These are phyloP conservation scores for Elysia crispata DNA, from an alignment of 2,888 invertebrate species.

Conservation along the genomic window DNA sequence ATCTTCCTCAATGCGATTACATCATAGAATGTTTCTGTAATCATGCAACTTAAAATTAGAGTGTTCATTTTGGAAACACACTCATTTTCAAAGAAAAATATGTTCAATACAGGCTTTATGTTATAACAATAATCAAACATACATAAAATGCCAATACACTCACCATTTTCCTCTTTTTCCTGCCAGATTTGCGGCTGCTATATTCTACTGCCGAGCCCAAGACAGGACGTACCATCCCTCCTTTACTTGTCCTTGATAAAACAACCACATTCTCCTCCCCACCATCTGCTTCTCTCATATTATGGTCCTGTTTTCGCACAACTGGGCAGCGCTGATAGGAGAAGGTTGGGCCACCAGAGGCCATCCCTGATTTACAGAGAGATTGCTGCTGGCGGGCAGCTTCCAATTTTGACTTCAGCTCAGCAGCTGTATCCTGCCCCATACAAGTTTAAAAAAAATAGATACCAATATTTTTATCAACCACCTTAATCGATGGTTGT, in stretches of 20 bases:
- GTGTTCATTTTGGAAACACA: too few relatives aligned
- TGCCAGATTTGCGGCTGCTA: constrained; percentile 53
- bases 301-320: constrained; percentile 19
- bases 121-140: too few relatives aligned
- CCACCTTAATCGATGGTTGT: constrained; percentile 93
- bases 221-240: constrained; percentile 83
- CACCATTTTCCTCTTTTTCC: too few relatives aligned
- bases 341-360: constrained; percentile 15
- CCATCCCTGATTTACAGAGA: constrained; percentile 76
- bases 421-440: constrained; percentile 81
- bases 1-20: too few relatives aligned
- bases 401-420: constrained; percentile 87
- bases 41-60: too few relatives aligned
- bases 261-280: constrained; percentile 62
- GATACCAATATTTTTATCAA: constrained; percentile 79
- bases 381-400: constrained; percentile 78
- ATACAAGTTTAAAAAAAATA: neutral
- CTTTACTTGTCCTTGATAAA: constrained; percentile 72
- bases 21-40: too few relatives aligned
- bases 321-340: constrained; percentile 34
- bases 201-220: constrained; percentile 57
- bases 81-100: too few relatives aligned
- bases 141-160: too few relatives aligned
- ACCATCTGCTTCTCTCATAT: too few relatives aligned
- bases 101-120: too few relatives aligned